Evolutionary conservation across 2,113 vertebrate species (phyloP).

Genomic region (Grammomys surdaster): DNA sequence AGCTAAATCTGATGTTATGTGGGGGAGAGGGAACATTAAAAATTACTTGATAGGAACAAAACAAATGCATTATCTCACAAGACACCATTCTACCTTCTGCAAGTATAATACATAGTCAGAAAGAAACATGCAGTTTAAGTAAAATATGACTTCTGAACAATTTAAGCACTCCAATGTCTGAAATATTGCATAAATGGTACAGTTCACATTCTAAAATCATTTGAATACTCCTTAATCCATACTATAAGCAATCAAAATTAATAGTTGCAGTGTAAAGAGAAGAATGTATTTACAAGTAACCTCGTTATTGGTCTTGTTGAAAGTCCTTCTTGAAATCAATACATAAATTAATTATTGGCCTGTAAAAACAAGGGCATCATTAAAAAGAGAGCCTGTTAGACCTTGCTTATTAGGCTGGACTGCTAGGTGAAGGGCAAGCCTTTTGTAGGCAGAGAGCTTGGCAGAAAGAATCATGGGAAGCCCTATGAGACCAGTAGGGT

Average conservation of each 20-base stretch:
- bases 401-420: constrained; percentile 5
- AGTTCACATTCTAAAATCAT: constrained; percentile 29
- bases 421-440: not conserved
- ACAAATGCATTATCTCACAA: not conserved
- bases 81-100: constrained; percentile 25
- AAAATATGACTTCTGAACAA: constrained; percentile 36
- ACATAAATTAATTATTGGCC: constrained; percentile 36
- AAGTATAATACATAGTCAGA: constrained; percentile 34
- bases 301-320: not conserved
- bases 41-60: constrained; percentile 26
- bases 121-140: not conserved
- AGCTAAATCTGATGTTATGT: constrained; percentile 41
- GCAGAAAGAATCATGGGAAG: not conserved
- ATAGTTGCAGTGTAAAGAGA: not conserved
- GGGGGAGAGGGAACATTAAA: not conserved
- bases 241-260: constrained; percentile 48
- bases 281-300: constrained; percentile 21
- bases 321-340: constrained; percentile 60
- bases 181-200: not conserved
- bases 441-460: not conserved
- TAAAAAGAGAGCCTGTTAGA: not conserved
- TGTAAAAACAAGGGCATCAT: not conserved
- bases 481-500: not conserved
- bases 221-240: constrained; percentile 38
- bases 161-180: not conserved